Evolutionary conservation across 2,113 vertebrate species (phyloP), one percentile per base, ranked within the genome.

Genomic region (Sinocyclocheilus anophthalmus): DNA sequence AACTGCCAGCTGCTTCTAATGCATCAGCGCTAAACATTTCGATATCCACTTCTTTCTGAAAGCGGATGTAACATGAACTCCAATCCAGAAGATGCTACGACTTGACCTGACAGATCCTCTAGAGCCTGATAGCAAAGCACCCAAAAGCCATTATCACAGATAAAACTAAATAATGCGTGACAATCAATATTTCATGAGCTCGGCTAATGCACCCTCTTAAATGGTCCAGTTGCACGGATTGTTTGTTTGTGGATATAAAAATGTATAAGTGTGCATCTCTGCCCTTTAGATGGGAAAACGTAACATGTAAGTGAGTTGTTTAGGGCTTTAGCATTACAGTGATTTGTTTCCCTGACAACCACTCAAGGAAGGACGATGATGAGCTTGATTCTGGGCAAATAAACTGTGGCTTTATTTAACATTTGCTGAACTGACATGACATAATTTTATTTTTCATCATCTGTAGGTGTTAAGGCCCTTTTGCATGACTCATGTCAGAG

Each of bases 101-200:
- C 72, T 24, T 48, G 72, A 75, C 30, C 5, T 8, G 16, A 8
- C 39, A 26, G 61, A 55, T 53, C 61, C 81, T 50, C 69, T 81
- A 73, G 57, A 70, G 59, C 39, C 86, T 86, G 84, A 84, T 88
- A 53, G 70, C 57, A 73, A 84, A 65, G n/a, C 61, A 87, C 70
- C 76, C 82, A 84, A 65, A 73, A 82, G 77, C 83, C 72, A 89
- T 89, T 89, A 89, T 30, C 85, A 85, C 48, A 50, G 88, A 73
- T 85, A 75, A 84, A 79, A 84, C 57, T 24, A 84, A 75, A 84
- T 73, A 88, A 88, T 72, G 78, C 50, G 45, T 45, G 67, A 77
- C 76, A 77, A 89, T 89, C 88, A 87, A 89, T 89, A 87, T 87
- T 89, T 84, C 65, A 87, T 84, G 85, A 87, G 50, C 67, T 79